Evolutionary conservation across 2,888 invertebrate genomes (phyloP).

Genomic region (Cylindroiulus punctatus): DNA sequence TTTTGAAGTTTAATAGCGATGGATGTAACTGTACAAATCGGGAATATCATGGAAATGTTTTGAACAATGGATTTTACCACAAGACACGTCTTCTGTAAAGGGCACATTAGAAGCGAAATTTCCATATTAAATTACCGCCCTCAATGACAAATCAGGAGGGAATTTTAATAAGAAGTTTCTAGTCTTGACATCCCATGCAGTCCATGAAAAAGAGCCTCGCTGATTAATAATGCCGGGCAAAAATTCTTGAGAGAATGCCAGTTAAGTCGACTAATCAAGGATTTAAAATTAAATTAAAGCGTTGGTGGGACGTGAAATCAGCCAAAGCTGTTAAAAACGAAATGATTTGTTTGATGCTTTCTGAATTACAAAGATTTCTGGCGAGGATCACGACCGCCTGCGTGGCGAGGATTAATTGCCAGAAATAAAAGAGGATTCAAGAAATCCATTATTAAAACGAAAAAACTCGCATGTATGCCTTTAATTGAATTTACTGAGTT

Average conservation of each 20-base stretch:
- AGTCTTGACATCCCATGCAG: background rate
- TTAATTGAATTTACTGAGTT: slow-evolving; percentile 44
- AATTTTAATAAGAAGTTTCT: slow-evolving; percentile 40
- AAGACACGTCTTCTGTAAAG: background rate
- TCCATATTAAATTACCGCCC: slow-evolving; percentile 17
- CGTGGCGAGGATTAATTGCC: background rate
- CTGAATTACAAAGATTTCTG: slow-evolving; percentile 37
- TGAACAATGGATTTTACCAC: background rate
- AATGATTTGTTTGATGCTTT: slow-evolving; percentile 45
- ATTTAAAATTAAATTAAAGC: slow-evolving; percentile 45
- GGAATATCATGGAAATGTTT: no score
- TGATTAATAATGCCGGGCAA: slow-evolving; percentile 29
- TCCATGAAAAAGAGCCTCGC: background rate
- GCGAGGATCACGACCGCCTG: slow-evolving; percentile 42
- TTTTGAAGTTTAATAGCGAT: no score
- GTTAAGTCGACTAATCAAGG: slow-evolving; percentile 47
- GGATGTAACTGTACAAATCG: no score
- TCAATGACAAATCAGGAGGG: slow-evolving; percentile 14
- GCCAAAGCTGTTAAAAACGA: slow-evolving; percentile 45
- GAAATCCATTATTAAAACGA: slow-evolving; percentile 47
- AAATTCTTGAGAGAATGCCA: slow-evolving; percentile 47
- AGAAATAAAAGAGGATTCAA: slow-evolving; percentile 46
- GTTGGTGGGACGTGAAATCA: slow-evolving; percentile 19
- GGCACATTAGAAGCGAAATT: background rate
- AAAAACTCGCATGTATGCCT: background rate